phyloP scores from a whole-genome alignment of 2,888 invertebrate species.

The Helicoverpa assulta region DNA sequence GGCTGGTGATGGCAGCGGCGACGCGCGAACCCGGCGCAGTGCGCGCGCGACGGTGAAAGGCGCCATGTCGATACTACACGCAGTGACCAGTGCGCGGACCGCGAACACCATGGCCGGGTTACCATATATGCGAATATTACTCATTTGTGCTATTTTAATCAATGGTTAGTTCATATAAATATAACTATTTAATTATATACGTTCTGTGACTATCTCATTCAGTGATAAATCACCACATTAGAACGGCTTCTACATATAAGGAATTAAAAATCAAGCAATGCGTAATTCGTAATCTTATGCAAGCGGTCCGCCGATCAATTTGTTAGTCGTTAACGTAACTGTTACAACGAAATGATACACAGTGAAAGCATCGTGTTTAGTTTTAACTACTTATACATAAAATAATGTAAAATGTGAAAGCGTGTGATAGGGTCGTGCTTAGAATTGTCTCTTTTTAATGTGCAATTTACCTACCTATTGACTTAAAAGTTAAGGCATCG shows the following conservation, averaged over 20 bases:
- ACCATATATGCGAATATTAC: constrained; percentile 79
- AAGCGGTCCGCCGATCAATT: constrained; percentile 77
- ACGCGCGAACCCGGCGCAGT: constrained; percentile 73
- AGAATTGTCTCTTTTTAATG: constrained; percentile 16
- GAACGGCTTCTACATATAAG: constrained; percentile 45
- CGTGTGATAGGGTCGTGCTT: constrained; percentile 19
- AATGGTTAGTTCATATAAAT: constrained; percentile 79
- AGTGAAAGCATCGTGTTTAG: constrained; percentile 77
- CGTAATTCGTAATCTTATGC: constrained; percentile 81
- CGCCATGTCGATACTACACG: constrained; percentile 78
- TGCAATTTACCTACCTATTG: constrained; percentile 16
- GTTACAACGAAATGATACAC: constrained; percentile 77
- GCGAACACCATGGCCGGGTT: constrained; percentile 75
- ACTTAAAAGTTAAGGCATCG: constrained; percentile 47
- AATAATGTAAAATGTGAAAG: constrained; percentile 58
- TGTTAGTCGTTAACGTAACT: constrained; percentile 80
- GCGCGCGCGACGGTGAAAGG: constrained; percentile 88
- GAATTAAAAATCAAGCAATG: constrained; percentile 63
- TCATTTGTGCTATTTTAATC: constrained; percentile 83
- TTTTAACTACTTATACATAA: constrained; percentile 29
- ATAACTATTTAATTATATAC: constrained; percentile 42
- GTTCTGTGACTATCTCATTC: constrained; percentile 20
- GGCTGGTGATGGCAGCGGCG: constrained; percentile 72
- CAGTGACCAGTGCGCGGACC: constrained; percentile 73
- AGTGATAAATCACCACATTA: constrained; percentile 40